phyloP scores from a whole-genome alignment of 2,797 vertebrate genomes.

The Prionace glauca region DNA sequence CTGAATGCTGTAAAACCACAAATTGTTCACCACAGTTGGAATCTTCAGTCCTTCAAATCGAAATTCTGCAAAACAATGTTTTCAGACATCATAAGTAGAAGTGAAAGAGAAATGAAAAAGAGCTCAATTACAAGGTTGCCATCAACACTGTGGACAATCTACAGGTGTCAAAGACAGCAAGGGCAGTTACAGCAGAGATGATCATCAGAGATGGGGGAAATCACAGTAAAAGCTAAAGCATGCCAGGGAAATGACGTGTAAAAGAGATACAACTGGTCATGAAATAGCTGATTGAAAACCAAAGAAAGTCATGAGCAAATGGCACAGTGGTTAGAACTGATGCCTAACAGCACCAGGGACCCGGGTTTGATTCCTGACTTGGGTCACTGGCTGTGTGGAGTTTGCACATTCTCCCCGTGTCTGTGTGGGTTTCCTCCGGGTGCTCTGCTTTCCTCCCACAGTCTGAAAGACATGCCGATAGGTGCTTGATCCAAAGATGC shows the following conservation, averaged over 20 bases:
- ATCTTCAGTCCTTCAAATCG: constrained; percentile 65
- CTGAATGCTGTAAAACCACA: constrained; percentile 75
- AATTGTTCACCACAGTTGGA: constrained; percentile 56
- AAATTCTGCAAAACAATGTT: constrained; percentile 51
- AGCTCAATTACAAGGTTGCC: not conserved
- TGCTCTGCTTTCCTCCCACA: no score
- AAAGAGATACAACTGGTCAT: not conserved
- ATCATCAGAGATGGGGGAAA: not conserved
- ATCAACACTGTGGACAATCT: not conserved
- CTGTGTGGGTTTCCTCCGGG: no score
- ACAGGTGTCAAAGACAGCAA: not conserved
- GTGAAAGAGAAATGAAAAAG: not conserved
- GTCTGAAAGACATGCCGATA: no score
- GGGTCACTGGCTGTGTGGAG: no score
- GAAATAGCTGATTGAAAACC: not conserved
- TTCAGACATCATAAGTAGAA: not conserved
- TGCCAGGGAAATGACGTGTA: not conserved
- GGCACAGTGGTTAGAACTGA: no score
- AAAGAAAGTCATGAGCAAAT: not conserved
- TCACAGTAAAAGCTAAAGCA: not conserved
- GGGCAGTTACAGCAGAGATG: not conserved
- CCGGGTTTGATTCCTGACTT: no score
- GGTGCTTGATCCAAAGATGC: no score
- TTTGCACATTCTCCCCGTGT: no score
- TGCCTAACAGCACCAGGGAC: no score